These are phyloP conservation scores for Chloroceryle inda DNA, from an alignment of 2,797 vertebrate species.

Conservation along the genomic window DNA sequence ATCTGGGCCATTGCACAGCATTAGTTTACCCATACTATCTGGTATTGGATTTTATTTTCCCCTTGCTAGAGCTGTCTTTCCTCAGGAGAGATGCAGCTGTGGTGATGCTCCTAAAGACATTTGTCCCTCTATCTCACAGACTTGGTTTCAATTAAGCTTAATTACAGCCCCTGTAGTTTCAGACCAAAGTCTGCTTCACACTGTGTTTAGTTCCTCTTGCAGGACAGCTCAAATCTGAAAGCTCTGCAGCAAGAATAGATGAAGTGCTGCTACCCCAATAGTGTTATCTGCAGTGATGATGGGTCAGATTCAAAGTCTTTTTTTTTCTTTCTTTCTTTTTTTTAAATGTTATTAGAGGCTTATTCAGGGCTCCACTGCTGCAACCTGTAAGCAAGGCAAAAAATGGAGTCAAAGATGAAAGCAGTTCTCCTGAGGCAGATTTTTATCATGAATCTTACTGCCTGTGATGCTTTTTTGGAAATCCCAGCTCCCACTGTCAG, in stretches of 20 bases:
- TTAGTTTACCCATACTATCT: neutral
- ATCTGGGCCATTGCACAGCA: neutral
- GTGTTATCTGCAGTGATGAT: neutral
- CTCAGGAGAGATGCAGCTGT: conserved; percentile 24
- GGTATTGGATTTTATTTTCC: conserved; percentile 9
- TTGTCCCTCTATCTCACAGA: conserved; percentile 46
- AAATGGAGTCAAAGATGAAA: conserved; percentile 43
- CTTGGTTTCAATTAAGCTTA: conserved; percentile 52
- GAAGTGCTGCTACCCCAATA: neutral
- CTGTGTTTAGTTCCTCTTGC: neutral
- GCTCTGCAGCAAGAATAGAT: neutral
- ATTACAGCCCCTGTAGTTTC: conserved; percentile 48
- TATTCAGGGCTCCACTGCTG: neutral
- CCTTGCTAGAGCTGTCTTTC: neutral
- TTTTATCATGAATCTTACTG: conserved; percentile 26
- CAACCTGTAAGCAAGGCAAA: conserved; percentile 51
- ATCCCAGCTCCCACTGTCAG: neutral
- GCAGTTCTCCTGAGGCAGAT: conserved; percentile 16
- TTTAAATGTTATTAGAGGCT: neutral
- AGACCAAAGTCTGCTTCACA: conserved; percentile 64
- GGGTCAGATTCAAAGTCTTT: neutral
- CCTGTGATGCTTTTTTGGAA: conserved; percentile 24
- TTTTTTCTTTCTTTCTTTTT: neutral
- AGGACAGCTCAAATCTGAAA: conserved; percentile 51
- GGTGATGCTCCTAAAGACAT: conserved; percentile 52